Evolutionary conservation across 1,140 invertebrate species (phyloP).

Genomic region (Maconellicoccus hirsutus): DNA sequence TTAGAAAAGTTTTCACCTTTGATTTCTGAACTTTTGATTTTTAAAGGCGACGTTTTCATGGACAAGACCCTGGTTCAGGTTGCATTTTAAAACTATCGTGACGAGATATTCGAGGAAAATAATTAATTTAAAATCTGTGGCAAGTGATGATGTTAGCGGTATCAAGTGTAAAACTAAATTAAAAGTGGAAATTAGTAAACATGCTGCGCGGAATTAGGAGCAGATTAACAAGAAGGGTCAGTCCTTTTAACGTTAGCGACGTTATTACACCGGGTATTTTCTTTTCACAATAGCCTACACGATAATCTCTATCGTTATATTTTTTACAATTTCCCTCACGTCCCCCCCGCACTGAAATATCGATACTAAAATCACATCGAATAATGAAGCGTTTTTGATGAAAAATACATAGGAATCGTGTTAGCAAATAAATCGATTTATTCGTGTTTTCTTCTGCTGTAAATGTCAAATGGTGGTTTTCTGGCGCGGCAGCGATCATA

Average conservation of each 20-base stretch:
- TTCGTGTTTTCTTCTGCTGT: neutral
- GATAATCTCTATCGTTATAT: neutral
- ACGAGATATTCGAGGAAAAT: neutral
- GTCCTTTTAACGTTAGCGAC: constrained; percentile 1
- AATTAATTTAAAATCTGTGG: constrained; percentile 6
- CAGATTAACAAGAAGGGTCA: constrained; percentile 3
- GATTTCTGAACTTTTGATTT: no score
- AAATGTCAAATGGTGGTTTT: neutral
- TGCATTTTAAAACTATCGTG: neutral
- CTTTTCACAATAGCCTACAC: neutral
- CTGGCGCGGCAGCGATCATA: neutral
- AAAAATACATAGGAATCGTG: no score
- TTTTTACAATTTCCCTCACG: neutral
- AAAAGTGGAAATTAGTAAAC: constrained; percentile 9
- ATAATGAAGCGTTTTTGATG: no score
- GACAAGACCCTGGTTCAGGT: no score
- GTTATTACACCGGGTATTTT: neutral
- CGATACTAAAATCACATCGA: no score
- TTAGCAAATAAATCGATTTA: no score
- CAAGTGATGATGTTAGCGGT: constrained; percentile 3
- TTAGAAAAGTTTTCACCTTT: no score
- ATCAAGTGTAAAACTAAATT: neutral
- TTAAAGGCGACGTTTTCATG: no score
- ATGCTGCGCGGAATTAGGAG: constrained; percentile 6
- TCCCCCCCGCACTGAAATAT: neutral